Base-by-base conservation (phyloP, 2,888 invertebrate genomes). In the Andrena haemorrhoa region DNA sequence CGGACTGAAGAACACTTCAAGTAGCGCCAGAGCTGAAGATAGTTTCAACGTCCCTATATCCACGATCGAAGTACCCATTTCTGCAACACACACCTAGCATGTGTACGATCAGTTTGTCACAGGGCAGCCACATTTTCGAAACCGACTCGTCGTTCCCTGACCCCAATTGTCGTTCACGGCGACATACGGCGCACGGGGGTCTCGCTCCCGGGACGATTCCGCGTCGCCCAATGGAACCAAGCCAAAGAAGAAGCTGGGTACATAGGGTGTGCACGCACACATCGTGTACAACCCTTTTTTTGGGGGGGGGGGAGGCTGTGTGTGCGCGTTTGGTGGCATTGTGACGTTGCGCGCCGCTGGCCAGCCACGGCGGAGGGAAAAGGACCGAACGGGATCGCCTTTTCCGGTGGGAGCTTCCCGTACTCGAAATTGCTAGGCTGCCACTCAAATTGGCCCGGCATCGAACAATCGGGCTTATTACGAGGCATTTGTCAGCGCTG, bases 391-490 rank as follows among this genome's bases (percentile, higher is more conserved):
- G 64, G 88, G 86, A 80, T 84, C 87, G 87, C 89, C 88, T 89
- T 89, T 89, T 87, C 88, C 88, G 88, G 88, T 84, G 82, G 89
- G 85, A 85, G 82, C 84, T 87, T 86, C 82, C 74, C 80, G 86
- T 69, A 51, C 86, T 88, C 89, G 85, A 92, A 93, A 93, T 93
- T 92, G 90, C 92, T 90, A 88, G 91, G 90, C 90, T 93, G 93
- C 92, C 92, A 92, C 92, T 93, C 93, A 93, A 93, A 93, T 93
- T 93, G 93, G 93, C 93, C 93, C 90, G 92, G 89, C 92, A 90
- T 84, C 91, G 93, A 92, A 93, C 93, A 93, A 93, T 93, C 92
- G 91, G 92, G 88, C 92, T 93, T 93, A 93, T 93, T 93, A 93
- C 92, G 88, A 85, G 89, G 91, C 91, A 91, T 90, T 93, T 92